A percentile compares a stretch with the other conserved stretches of the same genome.
Conservation (phyloP, 2,797 vertebrate genomes). For the Sebastes goodei region DNA sequence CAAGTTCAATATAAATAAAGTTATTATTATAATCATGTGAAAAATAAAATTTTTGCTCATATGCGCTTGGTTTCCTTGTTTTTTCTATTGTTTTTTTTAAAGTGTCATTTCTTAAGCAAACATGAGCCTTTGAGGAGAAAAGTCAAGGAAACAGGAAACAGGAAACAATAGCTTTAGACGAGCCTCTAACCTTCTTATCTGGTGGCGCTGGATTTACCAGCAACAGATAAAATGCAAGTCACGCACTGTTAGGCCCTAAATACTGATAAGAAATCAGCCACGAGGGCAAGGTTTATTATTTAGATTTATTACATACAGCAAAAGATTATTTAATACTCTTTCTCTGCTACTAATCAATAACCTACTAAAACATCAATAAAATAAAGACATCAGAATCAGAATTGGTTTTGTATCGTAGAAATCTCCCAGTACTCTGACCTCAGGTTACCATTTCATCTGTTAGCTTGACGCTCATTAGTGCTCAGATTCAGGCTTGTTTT, state of each 20-base stretch:
- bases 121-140: neutral
- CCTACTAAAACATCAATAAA: neutral
- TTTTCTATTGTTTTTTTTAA: neutral
- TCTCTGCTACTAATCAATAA: neutral
- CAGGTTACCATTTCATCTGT: neutral
- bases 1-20: neutral
- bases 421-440: neutral
- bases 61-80: neutral
- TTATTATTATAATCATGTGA: neutral
- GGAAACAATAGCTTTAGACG: neutral
- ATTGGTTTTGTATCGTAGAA: neutral
- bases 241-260: constrained; percentile 19
- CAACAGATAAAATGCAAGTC: constrained; percentile 40
- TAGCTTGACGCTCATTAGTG: neutral
- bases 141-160: constrained; percentile 16
- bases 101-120: constrained; percentile 9
- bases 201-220: neutral
- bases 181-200: constrained; percentile 13
- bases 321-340: neutral
- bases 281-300: constrained; percentile 34
- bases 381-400: neutral
- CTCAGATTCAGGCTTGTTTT: neutral
- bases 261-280: constrained; percentile 62
- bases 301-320: constrained; percentile 12
- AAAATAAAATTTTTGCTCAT: neutral